Conservation (phyloP, 2,797 vertebrate species). For the Pseudomugil gertrudae region DNA sequence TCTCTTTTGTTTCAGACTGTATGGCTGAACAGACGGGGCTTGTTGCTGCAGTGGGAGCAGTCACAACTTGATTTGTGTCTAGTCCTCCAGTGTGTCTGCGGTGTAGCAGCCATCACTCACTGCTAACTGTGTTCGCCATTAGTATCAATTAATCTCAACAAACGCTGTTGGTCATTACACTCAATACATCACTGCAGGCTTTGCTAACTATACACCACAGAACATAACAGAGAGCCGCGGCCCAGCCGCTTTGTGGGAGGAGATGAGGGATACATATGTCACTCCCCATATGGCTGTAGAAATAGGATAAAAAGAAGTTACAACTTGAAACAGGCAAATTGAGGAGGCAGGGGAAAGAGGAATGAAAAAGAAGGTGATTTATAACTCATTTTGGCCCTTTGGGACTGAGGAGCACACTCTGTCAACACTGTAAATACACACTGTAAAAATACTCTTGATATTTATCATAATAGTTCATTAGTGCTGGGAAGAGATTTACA, state of each 20-base stretch:
- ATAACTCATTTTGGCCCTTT: conserved; percentile 43
- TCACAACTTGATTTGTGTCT: conserved; percentile 69
- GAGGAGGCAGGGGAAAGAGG: conserved; percentile 5
- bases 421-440: conserved; percentile 67
- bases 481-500: conserved; percentile 60
- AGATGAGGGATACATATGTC: conserved; percentile 65
- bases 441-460: no score
- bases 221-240: conserved; percentile 23
- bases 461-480: conserved; percentile 72
- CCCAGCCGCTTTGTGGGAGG: conserved; percentile 44
- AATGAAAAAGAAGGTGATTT: conserved; percentile 34
- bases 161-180: conserved; percentile 68
- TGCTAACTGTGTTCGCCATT: conserved; percentile 76
- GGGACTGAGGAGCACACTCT: conserved; percentile 43
- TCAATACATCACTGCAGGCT: conserved; percentile 67
- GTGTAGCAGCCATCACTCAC: conserved; percentile 72
- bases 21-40: conserved; percentile 51
- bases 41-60: conserved; percentile 51
- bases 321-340: conserved; percentile 23
- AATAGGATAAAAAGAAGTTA: conserved; percentile 47
- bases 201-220: conserved; percentile 60
- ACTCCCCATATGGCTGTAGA: conserved; percentile 57
- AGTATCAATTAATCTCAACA: conserved; percentile 80
- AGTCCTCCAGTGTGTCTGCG: conserved; percentile 58
- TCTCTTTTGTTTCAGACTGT: conserved; percentile 25